Evolutionary conservation across 2,888 invertebrate genomes (phyloP), one percentile per base, ranked within the genome.

Genomic region (Erpobdella octoculata): DNA sequence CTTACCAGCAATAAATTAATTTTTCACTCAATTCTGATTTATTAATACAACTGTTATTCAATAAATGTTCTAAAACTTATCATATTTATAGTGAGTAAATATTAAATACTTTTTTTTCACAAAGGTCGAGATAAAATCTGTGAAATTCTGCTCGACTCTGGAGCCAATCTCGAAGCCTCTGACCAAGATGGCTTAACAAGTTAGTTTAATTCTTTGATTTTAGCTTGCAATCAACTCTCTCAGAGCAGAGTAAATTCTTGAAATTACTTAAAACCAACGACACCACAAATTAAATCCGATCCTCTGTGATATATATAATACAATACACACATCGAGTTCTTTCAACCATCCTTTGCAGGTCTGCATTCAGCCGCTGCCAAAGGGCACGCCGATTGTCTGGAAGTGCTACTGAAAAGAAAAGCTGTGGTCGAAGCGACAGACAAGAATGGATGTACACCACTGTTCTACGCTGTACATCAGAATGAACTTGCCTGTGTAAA

Each of bases 301-400:
- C n/a, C n/a, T n/a, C n/a, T n/a, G n/a, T n/a, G n/a, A n/a, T n/a
- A n/a, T n/a, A n/a, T n/a, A n/a, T n/a, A n/a, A n/a, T n/a, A n/a
- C n/a, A n/a, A n/a, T n/a, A n/a, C n/a, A n/a, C n/a, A n/a, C n/a
- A n/a, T n/a, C n/a, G n/a, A n/a, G n/a, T n/a, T n/a, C n/a, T n/a
- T n/a, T n/a, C n/a, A n/a, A n/a, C n/a, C n/a, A n/a, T 62, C 1
- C 1, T 28, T 18, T 25, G 8, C 69, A 85, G 95, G 95, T 0
- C 84, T 98, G 35, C 97, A 98, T 81, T 97, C 97, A 83, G 95
- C 96, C 0, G 94, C 97, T 0, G 95, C 94, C 1, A 87, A 96
- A 71, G 97, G 97, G 0, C 95, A 96, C 81, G 90, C 90, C 0
- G 91, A 92, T 79, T 93, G 93, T 78, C 87, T 94, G 69, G 93